These are phyloP conservation scores for Hypomesus transpacificus DNA, from an alignment of 2,113 vertebrate species.

Conservation along the genomic window DNA sequence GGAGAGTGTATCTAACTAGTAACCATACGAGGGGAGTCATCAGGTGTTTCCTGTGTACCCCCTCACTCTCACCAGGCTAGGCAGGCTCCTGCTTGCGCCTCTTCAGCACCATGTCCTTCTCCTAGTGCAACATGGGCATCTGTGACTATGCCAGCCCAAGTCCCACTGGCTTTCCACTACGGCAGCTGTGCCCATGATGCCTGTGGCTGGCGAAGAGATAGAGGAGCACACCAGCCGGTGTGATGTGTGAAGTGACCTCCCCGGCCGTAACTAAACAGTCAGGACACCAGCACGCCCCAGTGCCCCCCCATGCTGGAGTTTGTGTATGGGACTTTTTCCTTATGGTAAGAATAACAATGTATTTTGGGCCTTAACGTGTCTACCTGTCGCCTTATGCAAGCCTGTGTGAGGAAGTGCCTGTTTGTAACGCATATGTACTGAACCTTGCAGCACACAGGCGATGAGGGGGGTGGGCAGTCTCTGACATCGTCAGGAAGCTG, in stretches of 20 bases:
- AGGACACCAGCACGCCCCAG: slow-evolving; percentile 67
- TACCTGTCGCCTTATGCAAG: neutral
- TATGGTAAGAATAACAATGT: slow-evolving; percentile 76
- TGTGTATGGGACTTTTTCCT: slow-evolving; percentile 91
- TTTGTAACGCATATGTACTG: neutral
- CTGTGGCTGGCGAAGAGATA: slow-evolving; percentile 70
- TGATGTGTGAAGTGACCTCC: slow-evolving; percentile 81
- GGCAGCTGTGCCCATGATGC: slow-evolving; percentile 59
- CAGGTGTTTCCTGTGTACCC: neutral
- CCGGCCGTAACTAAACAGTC: slow-evolving; percentile 77
- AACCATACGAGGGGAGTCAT: neutral
- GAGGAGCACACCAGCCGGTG: slow-evolving; percentile 81
- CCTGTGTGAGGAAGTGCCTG: neutral
- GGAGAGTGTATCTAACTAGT: neutral
- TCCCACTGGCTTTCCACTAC: slow-evolving; percentile 89
- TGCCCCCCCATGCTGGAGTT: slow-evolving; percentile 81
- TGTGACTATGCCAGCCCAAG: slow-evolving; percentile 83
- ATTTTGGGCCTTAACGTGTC: neutral
- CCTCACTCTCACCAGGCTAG: slow-evolving; percentile 70
- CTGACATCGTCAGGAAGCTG: slow-evolving; percentile 90
- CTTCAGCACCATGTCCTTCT: slow-evolving; percentile 91
- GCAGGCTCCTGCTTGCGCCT: slow-evolving; percentile 86
- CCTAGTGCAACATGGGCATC: slow-evolving; percentile 78
- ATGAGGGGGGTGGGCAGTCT: slow-evolving; percentile 87
- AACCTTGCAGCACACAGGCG: slow-evolving; percentile 84